Evolutionary conservation across 2,797 vertebrate species (phyloP).

Genomic region (Rallus crepitans): DNA sequence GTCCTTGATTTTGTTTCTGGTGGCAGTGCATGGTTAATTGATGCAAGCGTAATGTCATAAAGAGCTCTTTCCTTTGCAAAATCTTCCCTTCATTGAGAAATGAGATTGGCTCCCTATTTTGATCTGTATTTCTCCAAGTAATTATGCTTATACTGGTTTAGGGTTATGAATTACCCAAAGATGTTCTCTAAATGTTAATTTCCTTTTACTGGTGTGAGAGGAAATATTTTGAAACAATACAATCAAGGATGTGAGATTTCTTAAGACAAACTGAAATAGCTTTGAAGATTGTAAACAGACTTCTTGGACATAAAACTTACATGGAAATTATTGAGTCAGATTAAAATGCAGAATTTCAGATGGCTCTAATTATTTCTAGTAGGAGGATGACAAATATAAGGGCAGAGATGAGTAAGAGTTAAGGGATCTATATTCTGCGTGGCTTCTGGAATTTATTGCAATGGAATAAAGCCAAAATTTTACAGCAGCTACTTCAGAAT

Average conservation of each 20-base stretch:
- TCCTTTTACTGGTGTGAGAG: not conserved
- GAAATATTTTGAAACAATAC: conserved; percentile 27
- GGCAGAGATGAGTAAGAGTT: not conserved
- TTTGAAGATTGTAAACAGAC: conserved; percentile 30
- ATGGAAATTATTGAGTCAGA: conserved; percentile 32
- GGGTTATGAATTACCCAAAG: conserved; percentile 26
- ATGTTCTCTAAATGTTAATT: not conserved
- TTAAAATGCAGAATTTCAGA: conserved; percentile 24
- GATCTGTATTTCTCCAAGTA: not conserved
- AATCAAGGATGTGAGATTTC: not conserved
- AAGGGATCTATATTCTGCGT: not conserved
- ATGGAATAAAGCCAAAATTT: not conserved
- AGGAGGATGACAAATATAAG: conserved; percentile 7
- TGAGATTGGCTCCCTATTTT: not conserved
- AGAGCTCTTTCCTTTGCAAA: not conserved
- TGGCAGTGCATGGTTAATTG: not conserved
- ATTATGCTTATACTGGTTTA: not conserved
- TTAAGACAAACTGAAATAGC: not conserved
- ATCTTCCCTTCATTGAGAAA: not conserved
- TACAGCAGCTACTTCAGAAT: not conserved
- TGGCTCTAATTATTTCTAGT: not conserved
- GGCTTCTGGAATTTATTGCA: not conserved
- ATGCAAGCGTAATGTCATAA: not conserved
- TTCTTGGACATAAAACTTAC: not conserved
- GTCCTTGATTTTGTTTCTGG: not conserved